Evolutionary conservation across 2,797 vertebrate genomes (phyloP), one percentile per base, ranked within the genome.

Genomic region (Sebastes ruberrimus): DNA sequence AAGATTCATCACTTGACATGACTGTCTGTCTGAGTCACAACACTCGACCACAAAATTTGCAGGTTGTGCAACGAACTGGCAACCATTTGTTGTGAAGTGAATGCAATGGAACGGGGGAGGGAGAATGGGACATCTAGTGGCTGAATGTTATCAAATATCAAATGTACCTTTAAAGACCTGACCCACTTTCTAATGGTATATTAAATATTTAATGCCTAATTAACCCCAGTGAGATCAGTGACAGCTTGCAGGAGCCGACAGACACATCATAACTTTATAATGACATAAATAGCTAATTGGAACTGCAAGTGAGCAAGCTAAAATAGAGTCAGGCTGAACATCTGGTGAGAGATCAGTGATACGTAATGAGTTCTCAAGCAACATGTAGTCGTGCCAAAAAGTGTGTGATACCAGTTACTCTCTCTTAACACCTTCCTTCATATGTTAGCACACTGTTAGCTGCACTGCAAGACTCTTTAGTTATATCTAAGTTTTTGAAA

Each of bases 341-440:
- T 61, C 28, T 30, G 59, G 27, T 61, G 59, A 20, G 59, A 61
- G 9, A 20, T 30, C 28, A 2, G 28, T 30, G 57, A 60, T 60
- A 14, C 13, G 3, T n/a, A n/a, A 53, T 53, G 49, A 53, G 20
- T 22, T 53, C 53, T 11, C 1, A 11, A 56, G 22, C 10, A 56
- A 25, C 55, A 56, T 13, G 6, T 57, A 16, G 18, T 52, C 49
- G 16, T 49, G 46, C 46, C 46, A 52, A 10, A 46, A 52, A 52
- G 49, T 20, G 56, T 59, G 55, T 57, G 55, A 27, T 18, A 7
- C 25, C 56, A 28, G 25, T 63, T 73, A 63, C 63, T 67, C 68
- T 33, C 61, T 70, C 25, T 5, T n/a, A 30, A 46, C 70, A 60
- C 70, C 81, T 73, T 78, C 70, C 33, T 62, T 18, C 57, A 59